A percentile compares a stretch with the other conserved stretches of the same genome.
phyloP scores from a whole-genome alignment of 2,888 invertebrate genomes.

The Cataglyphis albicans region DNA sequence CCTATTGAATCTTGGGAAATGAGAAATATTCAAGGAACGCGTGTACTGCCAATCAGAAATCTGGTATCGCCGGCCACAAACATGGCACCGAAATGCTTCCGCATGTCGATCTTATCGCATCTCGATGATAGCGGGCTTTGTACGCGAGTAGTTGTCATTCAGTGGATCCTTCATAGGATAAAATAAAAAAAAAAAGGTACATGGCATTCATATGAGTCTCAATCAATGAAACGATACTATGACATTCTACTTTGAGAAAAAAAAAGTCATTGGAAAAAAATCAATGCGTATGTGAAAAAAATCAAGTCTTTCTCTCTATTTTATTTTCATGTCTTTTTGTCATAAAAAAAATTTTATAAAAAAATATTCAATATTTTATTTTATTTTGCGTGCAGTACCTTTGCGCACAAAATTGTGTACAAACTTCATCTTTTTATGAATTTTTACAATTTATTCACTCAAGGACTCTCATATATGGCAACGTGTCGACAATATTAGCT shows the following conservation, averaged over 20 bases:
- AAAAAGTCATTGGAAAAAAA: neutral
- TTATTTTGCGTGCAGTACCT: neutral
- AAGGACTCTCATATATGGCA: neutral
- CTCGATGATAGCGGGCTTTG: neutral
- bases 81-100: conserved; percentile 19
- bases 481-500: neutral
- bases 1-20: conserved; percentile 12
- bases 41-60: conserved; percentile 1
- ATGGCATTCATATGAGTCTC: neutral
- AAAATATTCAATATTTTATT: neutral
- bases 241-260: conserved; percentile 11
- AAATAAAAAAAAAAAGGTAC: conserved; percentile 16
- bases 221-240: neutral
- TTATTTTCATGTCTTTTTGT: neutral
- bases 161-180: neutral
- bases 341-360: neutral
- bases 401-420: neutral
- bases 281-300: neutral
- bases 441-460: neutral
- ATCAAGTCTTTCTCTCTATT: neutral
- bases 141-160: conserved; percentile 13
- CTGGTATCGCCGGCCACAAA: conserved; percentile 36
- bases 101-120: conserved; percentile 8
- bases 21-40: conserved; percentile 34
- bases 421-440: neutral